Base-by-base conservation (phyloP, 2,888 invertebrate genomes). In the Diplolepis rosae region DNA sequence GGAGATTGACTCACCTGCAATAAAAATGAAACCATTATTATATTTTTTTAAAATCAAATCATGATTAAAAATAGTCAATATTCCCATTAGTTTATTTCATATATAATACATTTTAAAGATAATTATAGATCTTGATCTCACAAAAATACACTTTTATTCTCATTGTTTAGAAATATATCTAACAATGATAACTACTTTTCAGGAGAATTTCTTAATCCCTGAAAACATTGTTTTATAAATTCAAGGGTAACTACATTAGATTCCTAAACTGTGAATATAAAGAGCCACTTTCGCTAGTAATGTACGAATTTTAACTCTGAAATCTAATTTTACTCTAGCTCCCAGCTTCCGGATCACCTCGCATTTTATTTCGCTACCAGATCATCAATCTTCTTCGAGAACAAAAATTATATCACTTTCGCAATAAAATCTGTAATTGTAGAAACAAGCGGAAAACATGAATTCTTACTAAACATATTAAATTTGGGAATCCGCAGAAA, bases 291-390 rank as follows among this genome's bases (percentile, higher is more conserved):
- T 32, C 22, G 56, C 22, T 11, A 35, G 22, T 32, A 32, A 18
- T 32, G 18, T 32, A 35, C 56, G 56, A 13, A 35, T 35, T 56
- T 56, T 22, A 54, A 22, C 56, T 56, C 11, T 30, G 15, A 56
- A 22, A 32, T 56, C 22, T 56, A 56, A 56, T 56, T 35, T 54
- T 32, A 54, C 18, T 32, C 11, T n/a, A n/a, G n/a, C n/a, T 13
- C 24, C 5, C 50, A 50, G 13, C 24, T 50, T 50, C 50, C 50
- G 50, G 50, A 50, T 50, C 27, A 50, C 13, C 45, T 15, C 15
- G 15, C 2, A 50, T 24, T 50, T 50, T 24, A 50, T 13, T 9
- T 9, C 48, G 18, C 4, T 48, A 18, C 27, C 50, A 50, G 15
- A 45, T 15, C n/a, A 45, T 4, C 15, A 15, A 45, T 45, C 15